phyloP scores from a whole-genome alignment of 2,113 vertebrate genomes.

The Notothenia coriiceps region DNA sequence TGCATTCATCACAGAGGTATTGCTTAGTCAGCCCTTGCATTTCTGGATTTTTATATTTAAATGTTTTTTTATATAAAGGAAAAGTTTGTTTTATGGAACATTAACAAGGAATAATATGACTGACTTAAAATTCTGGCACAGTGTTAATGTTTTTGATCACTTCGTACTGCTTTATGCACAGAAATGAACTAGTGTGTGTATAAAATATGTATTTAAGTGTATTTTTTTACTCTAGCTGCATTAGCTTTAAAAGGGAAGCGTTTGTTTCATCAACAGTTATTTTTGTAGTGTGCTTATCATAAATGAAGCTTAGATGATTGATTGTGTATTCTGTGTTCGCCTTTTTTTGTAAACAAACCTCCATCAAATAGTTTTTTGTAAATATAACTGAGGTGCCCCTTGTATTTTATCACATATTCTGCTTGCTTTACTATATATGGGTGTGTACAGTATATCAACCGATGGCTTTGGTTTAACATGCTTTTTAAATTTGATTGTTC shows the following conservation, averaged over 20 bases:
- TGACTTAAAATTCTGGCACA: conserved; percentile 27
- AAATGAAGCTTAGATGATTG: conserved; percentile 58
- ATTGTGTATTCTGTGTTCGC: conserved; percentile 36
- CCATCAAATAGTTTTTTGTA: conserved; percentile 62
- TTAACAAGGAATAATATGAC: conserved; percentile 38
- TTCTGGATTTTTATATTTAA: conserved; percentile 33
- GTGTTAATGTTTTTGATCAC: conserved; percentile 47
- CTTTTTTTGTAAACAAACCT: conserved; percentile 33
- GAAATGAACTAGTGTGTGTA: conserved; percentile 72
- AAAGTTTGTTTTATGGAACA: conserved; percentile 18
- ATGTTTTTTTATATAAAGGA: conserved; percentile 16
- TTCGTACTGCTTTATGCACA: conserved; percentile 73
- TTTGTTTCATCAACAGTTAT: conserved; percentile 38
- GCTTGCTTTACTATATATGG: conserved; percentile 36
- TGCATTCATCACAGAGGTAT: background rate
- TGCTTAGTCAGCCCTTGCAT: conserved; percentile 19
- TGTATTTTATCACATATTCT: conserved; percentile 46
- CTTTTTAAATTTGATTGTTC: conserved; percentile 3
- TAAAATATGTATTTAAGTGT: conserved; percentile 70
- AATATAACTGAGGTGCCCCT: conserved; percentile 55
- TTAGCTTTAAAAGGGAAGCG: conserved; percentile 73
- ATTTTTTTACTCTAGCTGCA: conserved; percentile 62
- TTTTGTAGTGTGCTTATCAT: conserved; percentile 57
- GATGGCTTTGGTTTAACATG: conserved; percentile 5
- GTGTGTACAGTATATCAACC: conserved; percentile 20